These are phyloP conservation scores for Dromaius novaehollandiae DNA, from an alignment of 2,113 vertebrate species.

Conservation along the genomic window DNA sequence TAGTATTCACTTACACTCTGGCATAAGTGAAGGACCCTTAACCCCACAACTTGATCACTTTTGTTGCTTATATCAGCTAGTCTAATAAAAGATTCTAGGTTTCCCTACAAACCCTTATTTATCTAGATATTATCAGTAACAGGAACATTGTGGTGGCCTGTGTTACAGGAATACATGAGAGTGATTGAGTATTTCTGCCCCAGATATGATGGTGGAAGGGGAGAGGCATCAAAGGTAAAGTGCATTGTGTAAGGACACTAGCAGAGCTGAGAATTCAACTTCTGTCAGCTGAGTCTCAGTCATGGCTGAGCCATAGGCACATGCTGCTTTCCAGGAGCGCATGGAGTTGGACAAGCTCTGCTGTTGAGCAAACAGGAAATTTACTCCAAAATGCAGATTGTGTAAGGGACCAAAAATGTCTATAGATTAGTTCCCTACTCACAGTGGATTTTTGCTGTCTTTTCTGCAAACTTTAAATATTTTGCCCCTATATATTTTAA, in stretches of 20 bases:
- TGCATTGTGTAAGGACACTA: background rate
- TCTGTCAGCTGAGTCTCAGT: background rate
- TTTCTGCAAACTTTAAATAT: background rate
- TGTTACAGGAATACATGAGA: background rate
- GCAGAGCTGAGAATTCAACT: background rate
- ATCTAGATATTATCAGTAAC: background rate
- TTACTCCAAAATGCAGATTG: background rate
- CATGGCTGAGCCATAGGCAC: background rate
- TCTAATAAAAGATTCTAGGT: constrained; percentile 28
- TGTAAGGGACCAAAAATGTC: background rate
- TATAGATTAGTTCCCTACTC: background rate
- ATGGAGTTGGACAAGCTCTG: background rate
- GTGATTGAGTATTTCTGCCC: background rate
- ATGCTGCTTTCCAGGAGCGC: background rate
- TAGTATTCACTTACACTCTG: constrained; percentile 6
- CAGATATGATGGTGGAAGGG: background rate
- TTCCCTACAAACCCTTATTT: constrained; percentile 9
- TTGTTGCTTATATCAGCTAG: background rate
- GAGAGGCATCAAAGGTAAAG: background rate
- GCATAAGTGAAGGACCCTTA: constrained; percentile 25
- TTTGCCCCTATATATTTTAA: background rate
- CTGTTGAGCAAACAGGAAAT: background rate
- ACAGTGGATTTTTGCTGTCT: background rate
- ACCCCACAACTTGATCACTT: constrained; percentile 38
- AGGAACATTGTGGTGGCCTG: background rate